Evolutionary conservation across 1,140 invertebrate genomes (phyloP).

Genomic region (Leptinotarsa defecta): DNA sequence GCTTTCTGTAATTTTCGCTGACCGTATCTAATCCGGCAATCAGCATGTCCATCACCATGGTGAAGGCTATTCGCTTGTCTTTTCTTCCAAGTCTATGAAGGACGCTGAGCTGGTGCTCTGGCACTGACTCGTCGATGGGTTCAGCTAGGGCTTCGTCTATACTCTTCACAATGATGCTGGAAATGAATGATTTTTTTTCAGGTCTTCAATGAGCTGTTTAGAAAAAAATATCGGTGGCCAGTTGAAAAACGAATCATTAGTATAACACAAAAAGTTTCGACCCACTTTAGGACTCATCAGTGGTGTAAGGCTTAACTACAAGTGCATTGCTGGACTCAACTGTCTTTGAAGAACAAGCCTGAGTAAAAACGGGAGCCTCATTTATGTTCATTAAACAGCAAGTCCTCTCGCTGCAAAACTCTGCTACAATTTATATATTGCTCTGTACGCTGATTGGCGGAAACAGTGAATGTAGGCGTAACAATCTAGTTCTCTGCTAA

Average conservation of each 20-base stretch:
- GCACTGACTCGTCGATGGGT: slow-evolving; percentile 43
- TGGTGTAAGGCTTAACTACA: no score
- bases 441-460: no score
- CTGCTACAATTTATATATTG: neutral
- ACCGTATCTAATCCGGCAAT: slow-evolving; percentile 79
- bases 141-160: slow-evolving; percentile 55
- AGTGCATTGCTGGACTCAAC: no score
- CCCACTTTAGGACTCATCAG: no score
- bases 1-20: slow-evolving; percentile 34
- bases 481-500: no score
- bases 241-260: no score
- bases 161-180: slow-evolving; percentile 38
- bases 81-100: slow-evolving; percentile 62
- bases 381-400: neutral
- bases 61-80: slow-evolving; percentile 61
- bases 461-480: no score
- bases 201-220: no score
- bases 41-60: slow-evolving; percentile 75
- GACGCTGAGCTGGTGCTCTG: slow-evolving; percentile 57
- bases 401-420: neutral
- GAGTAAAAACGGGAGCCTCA: neutral
- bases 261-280: no score
- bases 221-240: no score
- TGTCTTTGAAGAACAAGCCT: neutral
- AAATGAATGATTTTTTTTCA: neutral